Conservation (phyloP, 2,797 vertebrate genomes). For the Danio kyathit region DNA sequence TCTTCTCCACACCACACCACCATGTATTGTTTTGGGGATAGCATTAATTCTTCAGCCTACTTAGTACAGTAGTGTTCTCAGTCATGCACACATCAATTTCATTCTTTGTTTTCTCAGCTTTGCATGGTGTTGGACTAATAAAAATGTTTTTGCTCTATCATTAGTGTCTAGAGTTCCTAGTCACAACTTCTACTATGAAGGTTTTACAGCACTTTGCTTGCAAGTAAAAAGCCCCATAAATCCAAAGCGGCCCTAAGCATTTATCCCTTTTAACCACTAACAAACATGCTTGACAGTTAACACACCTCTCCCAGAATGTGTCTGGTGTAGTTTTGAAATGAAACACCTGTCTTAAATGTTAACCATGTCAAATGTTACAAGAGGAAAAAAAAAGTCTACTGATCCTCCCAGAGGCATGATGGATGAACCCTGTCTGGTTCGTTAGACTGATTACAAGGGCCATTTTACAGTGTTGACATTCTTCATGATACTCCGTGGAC, state of each 20-base stretch:
- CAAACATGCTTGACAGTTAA: neutral
- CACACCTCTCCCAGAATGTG: conserved; percentile 1
- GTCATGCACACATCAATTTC: neutral
- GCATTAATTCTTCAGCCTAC: neutral
- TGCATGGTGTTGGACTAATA: neutral
- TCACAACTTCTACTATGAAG: conserved; percentile 2
- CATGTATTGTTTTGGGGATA: neutral
- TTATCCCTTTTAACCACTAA: neutral
- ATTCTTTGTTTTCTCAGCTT: conserved; percentile 9
- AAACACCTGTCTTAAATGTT: conserved; percentile 8
- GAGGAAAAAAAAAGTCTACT: conserved; percentile 3
- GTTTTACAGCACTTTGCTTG: neutral
- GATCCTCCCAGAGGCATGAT: conserved; percentile 15
- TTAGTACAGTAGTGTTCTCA: conserved; percentile 1
- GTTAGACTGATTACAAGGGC: conserved; percentile 2
- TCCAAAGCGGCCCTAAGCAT: neutral
- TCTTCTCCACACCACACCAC: neutral
- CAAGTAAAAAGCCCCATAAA: conserved; percentile 13
- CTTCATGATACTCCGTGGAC: conserved; percentile 56
- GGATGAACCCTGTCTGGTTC: neutral
- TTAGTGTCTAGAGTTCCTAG: conserved; percentile 1
- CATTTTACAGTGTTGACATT: conserved; percentile 51
- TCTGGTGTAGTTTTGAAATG: conserved; percentile 5
- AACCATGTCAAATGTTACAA: conserved; percentile 2
- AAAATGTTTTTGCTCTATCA: neutral